Evolutionary conservation across 23 tunicate genomes (phyloP), one percentile per base, ranked within the genome.

Genomic region (Aplidium turbinatum): DNA sequence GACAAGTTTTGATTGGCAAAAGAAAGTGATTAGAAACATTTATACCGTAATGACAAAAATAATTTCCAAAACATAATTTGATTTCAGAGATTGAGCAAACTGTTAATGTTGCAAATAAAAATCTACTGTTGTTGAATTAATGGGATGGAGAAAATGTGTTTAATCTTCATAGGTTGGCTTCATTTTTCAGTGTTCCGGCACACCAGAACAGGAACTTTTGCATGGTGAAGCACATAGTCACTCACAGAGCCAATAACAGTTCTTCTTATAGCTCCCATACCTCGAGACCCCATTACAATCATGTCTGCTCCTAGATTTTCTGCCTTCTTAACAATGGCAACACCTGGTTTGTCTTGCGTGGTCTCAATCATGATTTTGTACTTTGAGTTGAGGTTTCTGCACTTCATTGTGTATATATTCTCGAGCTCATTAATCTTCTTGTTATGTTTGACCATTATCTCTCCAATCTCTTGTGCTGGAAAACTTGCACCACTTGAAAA

Each of bases 181-280:
- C n/a, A n/a, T n/a, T n/a, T n/a, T n/a, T n/a, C n/a, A n/a, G n/a
- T n/a, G n/a, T n/a, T n/a, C n/a, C n/a, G 83, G 1, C 72, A 77
- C 40, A 84, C 69, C 19, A 69, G 34, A 33, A 84, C 84, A 45
- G 91, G 91, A 31, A 84, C 57, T 21, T 84, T 77, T 24, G 83
- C 36, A 65, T 84, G 91, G 35, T 84, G 91, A 32, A 84, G 68
- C 42, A 84, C 91, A 45, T 84, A 84, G 32, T 84, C 78, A 46
- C 83, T 77, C 30, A 84, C 91, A 45, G 91, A 84, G 19, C 91
- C 91, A 42, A 84, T 62, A 50, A 84, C 22, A 3, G 79, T 77
- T 68, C 91, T 54, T 34, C 79, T 63, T 16, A 84, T 2, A 5
- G 54, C 21, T 9, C 91, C 91, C 21, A 84, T 35, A 31, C 91